Percentiles rank a stretch among this genome's conserved stretches.
phyloP scores from a whole-genome alignment of 2,888 invertebrate species.

The Leptopilina myrica region DNA sequence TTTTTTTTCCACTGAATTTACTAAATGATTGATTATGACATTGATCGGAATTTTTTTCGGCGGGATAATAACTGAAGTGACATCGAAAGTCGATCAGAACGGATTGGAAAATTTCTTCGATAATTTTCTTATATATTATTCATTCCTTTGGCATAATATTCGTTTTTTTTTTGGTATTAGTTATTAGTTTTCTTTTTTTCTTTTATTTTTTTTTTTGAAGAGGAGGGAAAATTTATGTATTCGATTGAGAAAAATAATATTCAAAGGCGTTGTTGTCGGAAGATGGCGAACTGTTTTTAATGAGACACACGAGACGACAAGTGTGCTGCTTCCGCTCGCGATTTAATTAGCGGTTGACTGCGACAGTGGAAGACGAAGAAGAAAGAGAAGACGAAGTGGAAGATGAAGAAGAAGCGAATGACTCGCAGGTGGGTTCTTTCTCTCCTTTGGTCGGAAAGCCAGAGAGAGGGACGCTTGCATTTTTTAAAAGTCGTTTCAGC shows the following conservation, averaged over 20 bases:
- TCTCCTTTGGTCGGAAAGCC: constrained; percentile 32
- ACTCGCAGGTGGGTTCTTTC: constrained; percentile 30
- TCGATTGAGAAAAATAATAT: constrained; percentile 5
- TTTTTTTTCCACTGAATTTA: background rate
- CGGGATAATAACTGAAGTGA: background rate
- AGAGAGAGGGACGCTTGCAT: constrained; percentile 30
- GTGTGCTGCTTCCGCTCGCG: constrained; percentile 32
- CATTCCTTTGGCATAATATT: no score
- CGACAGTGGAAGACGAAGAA: background rate
- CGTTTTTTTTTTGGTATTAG: no score
- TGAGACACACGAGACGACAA: constrained; percentile 41
- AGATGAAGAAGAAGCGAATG: constrained; percentile 1
- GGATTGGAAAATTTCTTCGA: no score
- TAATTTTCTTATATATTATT: no score
- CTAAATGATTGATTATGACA: constrained; percentile 37
- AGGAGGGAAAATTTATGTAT: background rate
- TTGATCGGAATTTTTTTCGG: constrained; percentile 30
- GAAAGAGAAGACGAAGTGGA: background rate
- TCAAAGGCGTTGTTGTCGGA: constrained; percentile 12
- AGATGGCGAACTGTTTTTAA: constrained; percentile 26
- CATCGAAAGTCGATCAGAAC: constrained; percentile 29
- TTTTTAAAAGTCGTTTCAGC: constrained; percentile 40
- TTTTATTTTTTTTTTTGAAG: background rate
- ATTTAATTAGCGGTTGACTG: constrained; percentile 40
- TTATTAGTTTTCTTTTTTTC: no score